Base-by-base conservation (phyloP, 2,888 invertebrate genomes). In the Torymus texanus region DNA sequence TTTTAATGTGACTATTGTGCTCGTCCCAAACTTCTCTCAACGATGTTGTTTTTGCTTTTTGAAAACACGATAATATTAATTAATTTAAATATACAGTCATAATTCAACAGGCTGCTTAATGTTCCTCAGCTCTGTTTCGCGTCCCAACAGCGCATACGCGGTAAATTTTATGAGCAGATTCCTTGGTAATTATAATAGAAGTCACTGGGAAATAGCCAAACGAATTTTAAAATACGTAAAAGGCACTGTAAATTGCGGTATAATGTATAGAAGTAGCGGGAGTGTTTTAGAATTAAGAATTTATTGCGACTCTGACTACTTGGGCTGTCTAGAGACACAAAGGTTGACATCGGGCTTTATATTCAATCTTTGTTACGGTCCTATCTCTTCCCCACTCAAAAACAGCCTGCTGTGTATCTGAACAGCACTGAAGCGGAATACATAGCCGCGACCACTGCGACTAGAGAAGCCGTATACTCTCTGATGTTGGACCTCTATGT, bases 371-470 rank as follows among this genome's bases (percentile, higher is more conserved):
- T 29, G 29, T 29, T 2, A 29, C 3, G 29, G 29, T 5, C 29
- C 29, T 3, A 3, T 29, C 1, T 29, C 29, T 29, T 1, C 2
- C 3, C 2, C 29, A 29, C 29, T 29, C 55, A 55, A 55, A 61
- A 75, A 56, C 84, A 85, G 74, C 41, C 61, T 10, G 63, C 78
- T 18, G 85, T 85, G 3, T 82, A 84, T 0, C 78, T 11, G 11
- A 83, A 83, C 8, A 84, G 84, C 0, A 84, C 84, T 1, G 86
- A 87, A 66, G 85, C 86, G 2, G 85, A 88, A 63, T 84, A 84
- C 65, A 80, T 87, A 18, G 84, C 86, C 0, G 85, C 86, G 8
- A 81, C 80, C 16, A 78, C 82, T 14, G 83, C 84, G 2, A 81
- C 82, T 0, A 84, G 83, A 77, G 86, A 86, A 75, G 66, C 80